Conservation (phyloP, 2,113 vertebrate species). For the Silurus glanis region DNA sequence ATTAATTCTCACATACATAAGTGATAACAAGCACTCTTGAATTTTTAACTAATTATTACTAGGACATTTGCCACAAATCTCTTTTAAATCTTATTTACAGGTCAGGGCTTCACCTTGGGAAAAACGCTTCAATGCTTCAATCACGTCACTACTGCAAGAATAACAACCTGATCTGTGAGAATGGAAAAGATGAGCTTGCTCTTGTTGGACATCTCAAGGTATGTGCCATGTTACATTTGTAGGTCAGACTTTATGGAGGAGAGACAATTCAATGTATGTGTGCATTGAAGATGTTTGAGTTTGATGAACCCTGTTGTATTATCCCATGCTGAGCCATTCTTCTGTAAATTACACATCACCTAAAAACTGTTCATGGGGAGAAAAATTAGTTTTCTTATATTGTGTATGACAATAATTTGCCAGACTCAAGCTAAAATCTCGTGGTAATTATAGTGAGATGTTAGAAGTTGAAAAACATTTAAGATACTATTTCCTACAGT, state of each 20-base stretch:
- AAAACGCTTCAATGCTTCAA: conserved; percentile 11
- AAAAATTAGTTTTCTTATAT: not conserved
- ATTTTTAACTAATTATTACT: conserved; percentile 38
- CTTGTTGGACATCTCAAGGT: not conserved
- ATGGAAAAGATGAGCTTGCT: not conserved
- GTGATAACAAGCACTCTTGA: conserved; percentile 38
- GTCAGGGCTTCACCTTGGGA: not conserved
- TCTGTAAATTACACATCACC: not conserved
- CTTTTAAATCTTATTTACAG: conserved; percentile 37
- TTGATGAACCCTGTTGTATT: not conserved
- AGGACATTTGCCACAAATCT: conserved; percentile 10
- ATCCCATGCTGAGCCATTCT: not conserved
- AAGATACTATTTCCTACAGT: not conserved
- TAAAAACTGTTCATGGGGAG: not conserved
- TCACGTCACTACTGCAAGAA: not conserved
- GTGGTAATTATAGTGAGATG: not conserved
- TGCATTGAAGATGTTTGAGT: not conserved
- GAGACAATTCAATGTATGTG: not conserved
- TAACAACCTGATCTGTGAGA: not conserved
- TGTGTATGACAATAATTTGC: not conserved
- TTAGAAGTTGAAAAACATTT: not conserved
- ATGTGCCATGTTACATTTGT: not conserved
- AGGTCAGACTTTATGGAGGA: not conserved
- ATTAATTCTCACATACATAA: conserved; percentile 35
- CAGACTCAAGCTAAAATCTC: not conserved